Evolutionary conservation across 2,888 invertebrate species (phyloP).

Genomic region (Euzetes globulus): DNA sequence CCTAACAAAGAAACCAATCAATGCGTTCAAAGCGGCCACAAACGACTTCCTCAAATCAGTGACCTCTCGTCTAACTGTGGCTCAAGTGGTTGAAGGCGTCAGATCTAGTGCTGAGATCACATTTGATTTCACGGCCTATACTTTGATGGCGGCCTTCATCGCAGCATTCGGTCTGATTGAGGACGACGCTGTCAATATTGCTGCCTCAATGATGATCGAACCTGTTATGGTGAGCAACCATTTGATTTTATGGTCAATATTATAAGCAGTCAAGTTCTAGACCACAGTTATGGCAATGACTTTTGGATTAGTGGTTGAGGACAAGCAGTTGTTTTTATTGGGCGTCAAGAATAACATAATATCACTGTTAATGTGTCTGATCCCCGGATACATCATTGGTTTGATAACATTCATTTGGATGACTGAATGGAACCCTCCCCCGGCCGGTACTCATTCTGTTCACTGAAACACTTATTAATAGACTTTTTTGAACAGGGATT

Average conservation of each 20-base stretch:
- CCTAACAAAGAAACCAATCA: background rate
- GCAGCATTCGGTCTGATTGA: conserved; percentile 66
- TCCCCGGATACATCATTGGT: conserved; percentile 47
- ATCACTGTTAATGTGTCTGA: conserved; percentile 59
- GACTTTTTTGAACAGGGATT: conserved; percentile 7
- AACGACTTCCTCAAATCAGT: conserved; percentile 58
- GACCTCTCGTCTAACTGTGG: conserved; percentile 60
- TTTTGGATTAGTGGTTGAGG: conserved; percentile 63
- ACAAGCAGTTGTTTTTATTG: conserved; percentile 56
- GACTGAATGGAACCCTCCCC: conserved; percentile 35
- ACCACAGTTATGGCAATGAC: conserved; percentile 67
- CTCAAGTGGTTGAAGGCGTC: conserved; percentile 63
- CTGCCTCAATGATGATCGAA: conserved; percentile 72
- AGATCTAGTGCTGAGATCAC: conserved; percentile 60
- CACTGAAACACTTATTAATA: background rate
- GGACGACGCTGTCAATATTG: conserved; percentile 63
- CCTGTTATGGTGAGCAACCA: conserved; percentile 70
- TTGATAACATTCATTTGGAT: conserved; percentile 33
- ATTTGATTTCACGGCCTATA: conserved; percentile 64
- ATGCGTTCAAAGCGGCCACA: conserved; percentile 39
- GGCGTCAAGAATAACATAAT: conserved; percentile 62
- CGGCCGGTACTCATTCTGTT: conserved; percentile 13
- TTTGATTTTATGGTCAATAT: no score
- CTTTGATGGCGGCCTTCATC: conserved; percentile 64
- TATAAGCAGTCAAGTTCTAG: no score